These are phyloP conservation scores for Urocyon cinereoargenteus DNA, from an alignment of 2,797 vertebrate genomes.

Conservation along the genomic window DNA sequence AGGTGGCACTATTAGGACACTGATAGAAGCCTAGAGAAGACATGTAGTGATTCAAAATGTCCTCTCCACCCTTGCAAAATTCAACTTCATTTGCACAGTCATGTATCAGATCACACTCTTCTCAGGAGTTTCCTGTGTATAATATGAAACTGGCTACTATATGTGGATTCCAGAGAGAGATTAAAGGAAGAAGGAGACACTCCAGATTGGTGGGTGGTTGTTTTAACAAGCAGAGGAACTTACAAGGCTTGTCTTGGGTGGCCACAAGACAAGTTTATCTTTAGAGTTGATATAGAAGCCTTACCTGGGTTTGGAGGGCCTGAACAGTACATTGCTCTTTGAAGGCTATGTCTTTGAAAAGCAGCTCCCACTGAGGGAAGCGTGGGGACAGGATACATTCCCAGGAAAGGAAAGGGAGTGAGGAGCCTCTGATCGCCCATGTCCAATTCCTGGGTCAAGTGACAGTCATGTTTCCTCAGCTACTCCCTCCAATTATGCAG, in stretches of 20 bases:
- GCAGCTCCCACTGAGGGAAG: neutral
- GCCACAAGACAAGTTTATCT: neutral
- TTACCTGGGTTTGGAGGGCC: neutral
- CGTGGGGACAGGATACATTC: neutral
- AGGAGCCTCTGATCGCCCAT: neutral
- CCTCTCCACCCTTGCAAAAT: slow-evolving; percentile 18
- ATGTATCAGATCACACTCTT: neutral
- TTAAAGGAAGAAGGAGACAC: neutral
- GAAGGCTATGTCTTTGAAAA: neutral
- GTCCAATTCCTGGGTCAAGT: neutral
- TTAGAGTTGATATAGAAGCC: neutral
- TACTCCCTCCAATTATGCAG: neutral
- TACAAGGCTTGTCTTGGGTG: neutral
- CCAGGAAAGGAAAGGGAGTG: neutral
- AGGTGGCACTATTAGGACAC: slow-evolving; percentile 54
- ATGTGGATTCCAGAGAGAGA: neutral
- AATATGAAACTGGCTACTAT: neutral
- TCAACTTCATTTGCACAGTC: slow-evolving; percentile 71
- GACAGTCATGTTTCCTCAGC: neutral
- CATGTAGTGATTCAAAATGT: slow-evolving; percentile 28
- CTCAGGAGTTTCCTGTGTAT: neutral
- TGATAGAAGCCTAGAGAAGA: slow-evolving; percentile 17
- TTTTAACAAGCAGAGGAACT: neutral
- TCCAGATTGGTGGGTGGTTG: neutral
- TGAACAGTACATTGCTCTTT: neutral